A percentile compares a stretch with the other conserved stretches of the same genome.
phyloP scores from a whole-genome alignment of 2,797 vertebrate genomes.

The Acanthiza pusilla region DNA sequence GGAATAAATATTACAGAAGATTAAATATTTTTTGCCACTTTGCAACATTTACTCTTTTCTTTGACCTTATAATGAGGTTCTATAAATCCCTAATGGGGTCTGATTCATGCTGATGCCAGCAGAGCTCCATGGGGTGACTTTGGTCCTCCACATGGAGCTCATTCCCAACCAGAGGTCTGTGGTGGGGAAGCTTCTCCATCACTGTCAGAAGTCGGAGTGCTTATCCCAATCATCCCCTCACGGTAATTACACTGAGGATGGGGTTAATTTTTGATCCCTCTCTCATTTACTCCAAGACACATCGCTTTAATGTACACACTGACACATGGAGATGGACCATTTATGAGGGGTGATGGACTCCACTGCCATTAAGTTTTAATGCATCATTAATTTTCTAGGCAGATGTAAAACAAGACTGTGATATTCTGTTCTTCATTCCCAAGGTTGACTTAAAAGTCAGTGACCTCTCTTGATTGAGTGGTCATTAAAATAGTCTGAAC shows the following conservation, averaged over 20 bases:
- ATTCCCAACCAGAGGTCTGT: background rate
- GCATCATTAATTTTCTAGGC: slow-evolving; percentile 56
- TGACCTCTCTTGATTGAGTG: slow-evolving; percentile 40
- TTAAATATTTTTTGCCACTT: background rate
- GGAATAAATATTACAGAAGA: background rate
- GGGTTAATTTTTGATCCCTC: slow-evolving; percentile 52
- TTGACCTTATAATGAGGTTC: background rate
- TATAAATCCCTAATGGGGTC: background rate
- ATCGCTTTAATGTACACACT: slow-evolving; percentile 19
- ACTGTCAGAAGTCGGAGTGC: background rate
- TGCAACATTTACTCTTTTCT: background rate
- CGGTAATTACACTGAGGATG: background rate
- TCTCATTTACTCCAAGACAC: slow-evolving; percentile 36
- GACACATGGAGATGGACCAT: slow-evolving; percentile 19
- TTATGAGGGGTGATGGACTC: slow-evolving; percentile 42
- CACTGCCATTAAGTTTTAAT: slow-evolving; percentile 55
- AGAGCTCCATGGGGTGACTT: background rate
- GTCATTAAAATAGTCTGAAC: slow-evolving; percentile 50
- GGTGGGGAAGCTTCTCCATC: background rate
- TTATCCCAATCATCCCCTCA: background rate
- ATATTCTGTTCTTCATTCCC: slow-evolving; percentile 28
- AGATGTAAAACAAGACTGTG: slow-evolving; percentile 40
- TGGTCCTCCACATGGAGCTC: background rate
- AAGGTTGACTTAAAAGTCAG: slow-evolving; percentile 50
- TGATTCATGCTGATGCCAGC: background rate